Evolutionary conservation across 2,888 invertebrate genomes (phyloP).

Genomic region (Coelinius sp.): DNA sequence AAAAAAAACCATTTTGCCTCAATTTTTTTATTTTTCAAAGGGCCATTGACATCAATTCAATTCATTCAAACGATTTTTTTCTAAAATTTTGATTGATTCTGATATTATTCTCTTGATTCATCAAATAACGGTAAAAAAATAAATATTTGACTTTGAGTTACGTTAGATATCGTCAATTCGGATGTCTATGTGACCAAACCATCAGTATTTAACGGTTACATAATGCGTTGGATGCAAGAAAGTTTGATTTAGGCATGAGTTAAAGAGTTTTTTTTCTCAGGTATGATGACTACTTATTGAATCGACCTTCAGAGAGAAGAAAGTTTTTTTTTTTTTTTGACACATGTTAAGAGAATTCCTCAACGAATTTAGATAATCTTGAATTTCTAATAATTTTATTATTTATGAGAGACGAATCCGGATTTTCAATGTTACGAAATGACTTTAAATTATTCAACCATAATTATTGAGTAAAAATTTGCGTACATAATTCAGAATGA

Average conservation of each 20-base stretch:
- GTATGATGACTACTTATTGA: conserved; percentile 16
- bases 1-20: background rate
- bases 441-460: background rate
- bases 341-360: background rate
- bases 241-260: conserved; percentile 6
- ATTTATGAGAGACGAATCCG: background rate
- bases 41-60: no score
- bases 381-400: conserved; percentile 10
- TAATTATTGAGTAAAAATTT: background rate
- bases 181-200: conserved; percentile 27
- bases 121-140: conserved; percentile 3
- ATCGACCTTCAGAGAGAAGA: conserved; percentile 35
- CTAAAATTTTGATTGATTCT: no score
- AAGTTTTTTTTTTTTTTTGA: conserved; percentile 31
- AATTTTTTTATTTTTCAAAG: no score
- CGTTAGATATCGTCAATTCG: conserved; percentile 29
- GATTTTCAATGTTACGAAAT: background rate
- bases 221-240: conserved; percentile 21
- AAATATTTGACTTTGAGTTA: background rate
- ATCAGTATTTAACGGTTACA: conserved; percentile 2
- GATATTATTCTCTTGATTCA: background rate
- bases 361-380: background rate
- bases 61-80: no score
- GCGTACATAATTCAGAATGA: no score
- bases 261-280: background rate